A percentile compares a stretch with the other conserved stretches of the same genome.
These are phyloP conservation scores for Prunella himalayana DNA, from an alignment of 2,113 vertebrate genomes.

Conservation along the genomic window DNA sequence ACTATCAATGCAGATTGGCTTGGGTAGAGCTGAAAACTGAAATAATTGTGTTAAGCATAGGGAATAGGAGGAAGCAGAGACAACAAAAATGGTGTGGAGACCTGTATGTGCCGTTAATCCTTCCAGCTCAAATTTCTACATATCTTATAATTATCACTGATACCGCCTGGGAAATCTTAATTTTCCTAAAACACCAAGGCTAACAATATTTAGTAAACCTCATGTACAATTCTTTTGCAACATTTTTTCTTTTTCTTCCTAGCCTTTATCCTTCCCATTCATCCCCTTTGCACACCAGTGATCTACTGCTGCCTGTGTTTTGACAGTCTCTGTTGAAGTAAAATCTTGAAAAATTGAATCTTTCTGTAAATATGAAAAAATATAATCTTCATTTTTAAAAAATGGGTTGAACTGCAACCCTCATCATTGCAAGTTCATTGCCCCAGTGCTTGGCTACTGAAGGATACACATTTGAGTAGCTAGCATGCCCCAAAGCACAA, in stretches of 20 bases:
- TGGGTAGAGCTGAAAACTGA: background rate
- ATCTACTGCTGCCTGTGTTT: background rate
- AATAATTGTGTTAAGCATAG: background rate
- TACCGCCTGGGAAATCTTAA: background rate
- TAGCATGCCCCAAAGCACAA: background rate
- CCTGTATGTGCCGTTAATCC: background rate
- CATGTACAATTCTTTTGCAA: background rate
- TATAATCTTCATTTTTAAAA: background rate
- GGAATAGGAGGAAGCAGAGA: background rate
- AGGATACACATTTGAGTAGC: background rate
- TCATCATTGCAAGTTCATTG: background rate
- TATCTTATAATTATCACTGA: background rate
- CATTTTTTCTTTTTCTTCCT: background rate
- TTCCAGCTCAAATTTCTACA: background rate
- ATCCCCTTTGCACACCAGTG: background rate
- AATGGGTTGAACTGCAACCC: background rate
- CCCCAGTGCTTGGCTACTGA: background rate
- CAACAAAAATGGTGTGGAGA: background rate
- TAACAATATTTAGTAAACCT: background rate
- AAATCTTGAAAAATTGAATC: background rate
- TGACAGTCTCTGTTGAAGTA: background rate
- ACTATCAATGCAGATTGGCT: background rate
- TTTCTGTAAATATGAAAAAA: background rate
- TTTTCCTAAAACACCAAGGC: background rate
- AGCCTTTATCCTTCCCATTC: background rate